Base-by-base conservation (phyloP, 2,888 invertebrate genomes). In the Pterobdella sp. region DNA sequence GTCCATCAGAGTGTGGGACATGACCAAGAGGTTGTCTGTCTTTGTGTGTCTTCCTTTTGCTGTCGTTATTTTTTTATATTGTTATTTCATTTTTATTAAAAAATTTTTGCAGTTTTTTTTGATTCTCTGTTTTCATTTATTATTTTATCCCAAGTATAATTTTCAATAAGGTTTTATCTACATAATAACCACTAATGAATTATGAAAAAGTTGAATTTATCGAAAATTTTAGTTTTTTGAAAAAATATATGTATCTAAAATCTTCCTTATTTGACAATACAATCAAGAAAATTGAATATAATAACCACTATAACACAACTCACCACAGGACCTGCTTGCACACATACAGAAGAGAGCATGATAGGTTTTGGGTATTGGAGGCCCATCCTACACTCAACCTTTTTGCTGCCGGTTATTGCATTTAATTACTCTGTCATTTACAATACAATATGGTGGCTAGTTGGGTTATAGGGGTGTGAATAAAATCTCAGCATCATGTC, bases 1-100 rank as follows among this genome's bases (percentile, higher is more conserved):
- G 84, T 93, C 92, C 81, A 94, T 98, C 79, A 88, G 97, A 0
- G 94, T 99, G 0, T 98, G 98, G 98, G 97, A 98, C 84, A 92
- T 97, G 91, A 82, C 81, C 74, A 84, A 84, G 77, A 79, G 83
- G 83, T 83, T n/a, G 26, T 14, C 14, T 63, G 26, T 63, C 14
- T 26, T 7, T 63, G 63, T 26, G 29, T 68, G 36, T 35, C 32
- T 67, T 7, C 10, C 14, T 14, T 7, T 63, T 63, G 7, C 14
- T 63, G 31, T 26, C 35, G 29, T 14, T 67, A 10, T 67, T 4
- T 34, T 67, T 34, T 60, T 1, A 10, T 31, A n/a, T 34, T 70
- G 10, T 60, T 18, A 18, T 49, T 49, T n/a, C n/a, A n/a, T n/a
- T n/a, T n/a, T n/a, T n/a, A n/a, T n/a, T n/a, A n/a, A n/a, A n/a